Evolutionary conservation across 2,888 invertebrate genomes (phyloP), one percentile per base, ranked within the genome.

Genomic region (Caenorhabditis sinica): DNA sequence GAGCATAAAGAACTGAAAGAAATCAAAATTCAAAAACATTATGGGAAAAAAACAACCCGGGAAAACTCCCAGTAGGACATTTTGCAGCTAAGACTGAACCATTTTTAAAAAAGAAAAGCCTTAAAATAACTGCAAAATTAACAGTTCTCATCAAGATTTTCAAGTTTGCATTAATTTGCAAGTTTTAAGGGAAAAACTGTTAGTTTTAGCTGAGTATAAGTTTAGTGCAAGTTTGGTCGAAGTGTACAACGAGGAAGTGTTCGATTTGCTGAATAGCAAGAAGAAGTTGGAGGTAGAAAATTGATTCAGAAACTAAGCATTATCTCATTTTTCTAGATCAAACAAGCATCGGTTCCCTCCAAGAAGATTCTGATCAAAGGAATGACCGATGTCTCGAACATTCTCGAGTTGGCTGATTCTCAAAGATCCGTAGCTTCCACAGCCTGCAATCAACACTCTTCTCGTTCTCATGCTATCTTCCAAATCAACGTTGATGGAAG

Each of bases 231-330:
- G 95, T 58, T 96, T 96, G 92, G 93, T 96, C 71, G 96, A 96
- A 94, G 96, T 96, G 83, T 96, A 96, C 92, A 96, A 96, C 93
- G 96, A 96, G 93, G 95, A 95, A 2, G 95, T 96, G 45, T 95
- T 95, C 90, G 96, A 96, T 93, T 93, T 96, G 74, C 94, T 96
- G 8, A 95, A 73, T 43, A 63, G 56, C 1, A 68, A 79, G 53
- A 79, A 75, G 53, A 82, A 82, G 53, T 49, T 79, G 23, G 79
- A 83, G 33, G 79, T 85, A 30, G 45, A 56, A 49, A 6, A 49
- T 0, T 17, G n/a, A 20, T 49, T 20, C 20, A 5, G 5, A 15
- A 17, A 56, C 15, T 20, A 15, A 28, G 28, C 25, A 4, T 20
- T 20, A n/a, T 5, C 11, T 56, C 6, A 28, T 11, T 2, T 28